phyloP scores from a whole-genome alignment of 2,888 invertebrate species.

The Dynastes tityus region DNA sequence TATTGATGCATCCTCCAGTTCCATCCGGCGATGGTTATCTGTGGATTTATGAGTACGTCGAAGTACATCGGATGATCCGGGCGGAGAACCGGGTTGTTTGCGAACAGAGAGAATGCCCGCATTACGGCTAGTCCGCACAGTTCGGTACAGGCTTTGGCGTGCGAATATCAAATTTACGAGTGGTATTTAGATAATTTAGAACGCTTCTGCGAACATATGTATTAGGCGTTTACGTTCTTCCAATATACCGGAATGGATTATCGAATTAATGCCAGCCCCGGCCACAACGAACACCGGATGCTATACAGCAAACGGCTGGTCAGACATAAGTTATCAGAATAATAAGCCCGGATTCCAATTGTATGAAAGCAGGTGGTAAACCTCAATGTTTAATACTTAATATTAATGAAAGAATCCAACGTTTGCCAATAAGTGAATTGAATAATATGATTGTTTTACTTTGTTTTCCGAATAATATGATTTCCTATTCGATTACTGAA shows the following conservation, averaged over 20 bases:
- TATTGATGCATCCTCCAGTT: slow-evolving; percentile 16
- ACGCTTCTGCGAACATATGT: slow-evolving; percentile 4
- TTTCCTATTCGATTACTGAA: too few relatives aligned
- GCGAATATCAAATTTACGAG: slow-evolving; percentile 20
- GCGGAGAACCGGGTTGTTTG: slow-evolving; percentile 9
- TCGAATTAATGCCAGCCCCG: not conserved
- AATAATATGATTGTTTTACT: not conserved
- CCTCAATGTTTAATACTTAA: too few relatives aligned
- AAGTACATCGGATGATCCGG: not conserved
- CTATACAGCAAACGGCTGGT: not conserved
- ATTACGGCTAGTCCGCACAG: too few relatives aligned
- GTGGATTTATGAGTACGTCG: slow-evolving; percentile 23
- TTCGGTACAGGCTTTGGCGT: too few relatives aligned
- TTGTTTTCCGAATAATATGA: too few relatives aligned
- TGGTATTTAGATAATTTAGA: slow-evolving; percentile 30
- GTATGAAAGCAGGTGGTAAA: not conserved
- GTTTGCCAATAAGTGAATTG: too few relatives aligned
- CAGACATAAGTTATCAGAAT: not conserved
- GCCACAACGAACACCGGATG: too few relatives aligned
- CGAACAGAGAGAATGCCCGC: not conserved
- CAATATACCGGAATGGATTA: slow-evolving; percentile 7
- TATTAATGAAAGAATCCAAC: too few relatives aligned
- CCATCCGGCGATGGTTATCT: slow-evolving; percentile 34
- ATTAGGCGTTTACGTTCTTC: slow-evolving; percentile 10
- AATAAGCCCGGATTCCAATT: not conserved